Base-by-base conservation (phyloP, 1,140 invertebrate species). In the Paralvinella palmiformis region DNA sequence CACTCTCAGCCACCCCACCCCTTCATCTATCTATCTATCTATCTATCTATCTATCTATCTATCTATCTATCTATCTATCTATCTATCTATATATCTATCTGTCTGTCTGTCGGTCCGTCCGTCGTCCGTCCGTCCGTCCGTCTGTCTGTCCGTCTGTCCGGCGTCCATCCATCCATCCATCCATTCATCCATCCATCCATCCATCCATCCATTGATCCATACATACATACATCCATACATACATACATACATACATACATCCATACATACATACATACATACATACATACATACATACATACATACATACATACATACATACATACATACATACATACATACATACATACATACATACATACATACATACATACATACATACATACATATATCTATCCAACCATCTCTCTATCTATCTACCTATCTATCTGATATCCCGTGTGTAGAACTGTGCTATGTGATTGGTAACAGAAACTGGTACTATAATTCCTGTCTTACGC, bases 301-400 rank as follows among this genome's bases (percentile, higher is more conserved):
- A 59, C 57, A 59, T 59, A 59, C 57, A 59, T 59, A 59, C 57
- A 59, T 59, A 59, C 57, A 59, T 59, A 59, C 57, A 59, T 59
- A 59, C 57, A 59, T 59, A 59, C 57, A 59, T 59, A 59, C 57
- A 59, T 59, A 59, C 57, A 59, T 59, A 59, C 57, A 59, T 59
- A 59, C 57, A 59, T 59, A 59, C 57, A 35, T 59, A 59, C 57
- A 59, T 59, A 59, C 57, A 59, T 59, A 59, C 57, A 59, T 59
- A 59, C 57, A 35, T 59, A 59, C 57, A 59, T 59, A 59, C 57
- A 59, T 35, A 59, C 57, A 35, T 35, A 59, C 57, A 59, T 59
- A 59, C 32, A 48, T 24, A 61, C n/a, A n/a, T n/a, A n/a, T n/a
- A n/a, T n/a, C n/a, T n/a, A n/a, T n/a, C n/a, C n/a, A n/a, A n/a